Conservation (phyloP, 1,140 invertebrate species). For the Cotesia chilonis region DNA sequence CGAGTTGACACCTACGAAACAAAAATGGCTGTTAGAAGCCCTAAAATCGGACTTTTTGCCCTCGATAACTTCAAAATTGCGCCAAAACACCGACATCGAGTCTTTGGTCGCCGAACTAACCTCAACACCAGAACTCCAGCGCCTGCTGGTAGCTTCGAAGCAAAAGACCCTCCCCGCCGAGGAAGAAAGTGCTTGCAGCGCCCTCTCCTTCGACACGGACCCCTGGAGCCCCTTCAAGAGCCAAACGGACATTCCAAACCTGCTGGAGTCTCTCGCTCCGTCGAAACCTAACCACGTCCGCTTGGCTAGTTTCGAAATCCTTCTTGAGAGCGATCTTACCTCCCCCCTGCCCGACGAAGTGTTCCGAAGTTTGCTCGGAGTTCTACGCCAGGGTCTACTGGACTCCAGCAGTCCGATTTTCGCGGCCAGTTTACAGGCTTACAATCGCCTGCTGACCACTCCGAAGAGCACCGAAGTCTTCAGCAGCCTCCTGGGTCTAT, state of each 20-base stretch:
- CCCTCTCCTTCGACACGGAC: slow-evolving; percentile 28
- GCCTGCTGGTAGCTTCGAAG: slow-evolving; percentile 49
- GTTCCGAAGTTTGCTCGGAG: slow-evolving; percentile 53
- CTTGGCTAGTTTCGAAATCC: slow-evolving; percentile 57
- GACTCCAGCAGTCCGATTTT: slow-evolving; percentile 59
- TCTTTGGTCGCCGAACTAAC: slow-evolving; percentile 53
- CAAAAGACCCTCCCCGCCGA: slow-evolving; percentile 20
- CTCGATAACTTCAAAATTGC: slow-evolving; percentile 48
- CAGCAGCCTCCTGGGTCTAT: slow-evolving; percentile 51
- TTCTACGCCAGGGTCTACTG: slow-evolving; percentile 51
- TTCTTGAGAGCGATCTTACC: slow-evolving; percentile 55
- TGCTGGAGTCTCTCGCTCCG: slow-evolving; percentile 50
- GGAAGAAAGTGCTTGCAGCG: neutral
- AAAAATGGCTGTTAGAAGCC: slow-evolving; percentile 55
- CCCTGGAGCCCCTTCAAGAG: slow-evolving; percentile 51
- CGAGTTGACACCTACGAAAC: slow-evolving; percentile 46
- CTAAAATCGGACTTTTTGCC: slow-evolving; percentile 55
- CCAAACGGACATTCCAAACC: slow-evolving; percentile 30
- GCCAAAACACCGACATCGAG: slow-evolving; percentile 43
- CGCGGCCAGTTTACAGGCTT: slow-evolving; percentile 57
- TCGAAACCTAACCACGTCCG: slow-evolving; percentile 60
- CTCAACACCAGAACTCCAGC: slow-evolving; percentile 52
- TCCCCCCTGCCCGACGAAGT: slow-evolving; percentile 45
- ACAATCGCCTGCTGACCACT: slow-evolving; percentile 53
- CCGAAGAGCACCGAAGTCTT: slow-evolving; percentile 48